Conservation (phyloP, 2,797 vertebrate genomes). For the Oryzias dopingdopingensis region DNA sequence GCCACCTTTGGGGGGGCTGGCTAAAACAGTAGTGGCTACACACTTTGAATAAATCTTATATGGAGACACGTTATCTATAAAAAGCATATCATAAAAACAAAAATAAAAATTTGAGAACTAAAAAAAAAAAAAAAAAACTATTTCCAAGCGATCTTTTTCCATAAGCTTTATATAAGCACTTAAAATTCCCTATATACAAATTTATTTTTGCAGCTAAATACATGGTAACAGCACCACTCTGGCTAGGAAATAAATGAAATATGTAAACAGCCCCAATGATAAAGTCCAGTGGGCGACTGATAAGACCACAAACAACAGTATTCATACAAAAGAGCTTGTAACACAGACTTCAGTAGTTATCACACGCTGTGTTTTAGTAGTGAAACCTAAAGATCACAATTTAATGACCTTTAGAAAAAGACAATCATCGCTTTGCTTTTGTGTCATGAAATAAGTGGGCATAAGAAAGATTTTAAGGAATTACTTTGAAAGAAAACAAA, state of each 20-base stretch:
- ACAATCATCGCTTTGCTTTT: slow-evolving; percentile 51
- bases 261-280: slow-evolving; percentile 78
- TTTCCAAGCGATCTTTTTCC: slow-evolving; percentile 74
- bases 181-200: slow-evolving; percentile 92
- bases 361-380: slow-evolving; percentile 75
- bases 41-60: slow-evolving; percentile 73
- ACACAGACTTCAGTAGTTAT: slow-evolving; percentile 78
- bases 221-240: slow-evolving; percentile 80
- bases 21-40: slow-evolving; percentile 76
- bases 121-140: slow-evolving; percentile 70
- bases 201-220: slow-evolving; percentile 85
- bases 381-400: slow-evolving; percentile 61
- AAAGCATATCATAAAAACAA: slow-evolving; percentile 73
- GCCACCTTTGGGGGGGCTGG: slow-evolving; percentile 55
- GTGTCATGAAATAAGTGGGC: slow-evolving; percentile 60
- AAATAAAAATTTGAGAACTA: slow-evolving; percentile 73
- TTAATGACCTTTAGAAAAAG: slow-evolving; percentile 54
- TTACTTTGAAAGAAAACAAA: slow-evolving; percentile 31
- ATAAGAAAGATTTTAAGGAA: slow-evolving; percentile 62
- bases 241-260: slow-evolving; percentile 76
- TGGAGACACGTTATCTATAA: slow-evolving; percentile 75
- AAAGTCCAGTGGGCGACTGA: slow-evolving; percentile 74
- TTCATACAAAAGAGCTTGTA: slow-evolving; percentile 74
- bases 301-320: slow-evolving; percentile 77
- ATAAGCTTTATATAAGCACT: slow-evolving; percentile 92